These are phyloP conservation scores for Furcifer pardalis DNA, from an alignment of 2,797 vertebrate species.

Conservation along the genomic window DNA sequence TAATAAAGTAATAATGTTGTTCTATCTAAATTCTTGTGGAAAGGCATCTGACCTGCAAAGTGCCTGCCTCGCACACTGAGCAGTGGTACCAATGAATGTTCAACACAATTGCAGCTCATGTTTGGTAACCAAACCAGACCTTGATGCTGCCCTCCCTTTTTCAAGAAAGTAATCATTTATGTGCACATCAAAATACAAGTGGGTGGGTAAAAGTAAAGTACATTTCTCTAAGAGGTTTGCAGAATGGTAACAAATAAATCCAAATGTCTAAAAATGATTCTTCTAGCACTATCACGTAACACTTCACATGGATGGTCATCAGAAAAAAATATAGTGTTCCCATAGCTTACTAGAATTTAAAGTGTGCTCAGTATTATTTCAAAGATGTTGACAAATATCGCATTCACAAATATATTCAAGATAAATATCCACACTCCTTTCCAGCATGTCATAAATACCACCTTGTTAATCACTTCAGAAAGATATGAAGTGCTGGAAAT, in stretches of 20 bases:
- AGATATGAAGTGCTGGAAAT: constrained; percentile 39
- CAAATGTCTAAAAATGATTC: background rate
- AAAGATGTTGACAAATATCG: constrained; percentile 2
- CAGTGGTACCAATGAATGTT: background rate
- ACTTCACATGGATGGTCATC: background rate
- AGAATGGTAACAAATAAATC: background rate
- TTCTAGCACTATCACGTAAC: background rate
- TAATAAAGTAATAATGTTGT: background rate
- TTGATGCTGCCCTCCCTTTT: background rate
- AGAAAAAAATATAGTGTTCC: constrained; percentile 1
- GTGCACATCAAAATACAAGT: background rate
- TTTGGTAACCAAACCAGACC: background rate
- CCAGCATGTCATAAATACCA: constrained; percentile 48
- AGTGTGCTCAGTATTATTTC: background rate
- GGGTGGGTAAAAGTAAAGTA: background rate
- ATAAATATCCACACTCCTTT: background rate
- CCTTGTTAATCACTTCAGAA: constrained; percentile 55
- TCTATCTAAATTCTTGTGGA: background rate
- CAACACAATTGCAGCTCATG: background rate
- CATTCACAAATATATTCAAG: background rate
- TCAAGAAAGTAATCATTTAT: background rate
- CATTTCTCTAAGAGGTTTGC: background rate
- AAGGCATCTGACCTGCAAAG: background rate
- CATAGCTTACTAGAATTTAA: constrained; percentile 1
- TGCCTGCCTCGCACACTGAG: background rate